Conservation (phyloP, 2,797 vertebrate species). For the Morus bassanus region DNA sequence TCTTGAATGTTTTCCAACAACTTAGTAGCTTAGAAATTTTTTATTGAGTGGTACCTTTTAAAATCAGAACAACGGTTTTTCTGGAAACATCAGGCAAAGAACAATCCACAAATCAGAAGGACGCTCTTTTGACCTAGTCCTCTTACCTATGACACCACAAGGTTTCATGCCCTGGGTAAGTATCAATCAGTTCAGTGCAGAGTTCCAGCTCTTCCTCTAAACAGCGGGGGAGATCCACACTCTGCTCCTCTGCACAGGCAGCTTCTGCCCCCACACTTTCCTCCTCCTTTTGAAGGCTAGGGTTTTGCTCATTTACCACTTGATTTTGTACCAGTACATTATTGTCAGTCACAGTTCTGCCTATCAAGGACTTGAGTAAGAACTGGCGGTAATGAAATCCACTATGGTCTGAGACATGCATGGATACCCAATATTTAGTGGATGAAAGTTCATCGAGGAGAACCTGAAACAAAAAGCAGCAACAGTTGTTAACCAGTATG, state of each 20-base stretch:
- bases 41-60: not conserved
- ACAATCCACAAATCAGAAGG: not conserved
- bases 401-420: slow-evolving; percentile 97
- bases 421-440: slow-evolving; percentile 90
- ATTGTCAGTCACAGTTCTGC: slow-evolving; percentile 56
- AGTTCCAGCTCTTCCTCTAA: slow-evolving; percentile 90
- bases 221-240: slow-evolving; percentile 63
- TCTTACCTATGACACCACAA: slow-evolving; percentile 98
- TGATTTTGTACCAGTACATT: slow-evolving; percentile 33
- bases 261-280: slow-evolving; percentile 47
- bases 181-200: slow-evolving; percentile 90
- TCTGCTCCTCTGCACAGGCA: slow-evolving; percentile 55
- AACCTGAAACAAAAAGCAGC: slow-evolving; percentile 75
- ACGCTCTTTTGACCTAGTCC: not conserved
- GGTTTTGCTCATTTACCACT: slow-evolving; percentile 44
- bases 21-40: not conserved
- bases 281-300: slow-evolving; percentile 75
- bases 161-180: slow-evolving; percentile 93
- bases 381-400: slow-evolving; percentile 99
- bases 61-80: not conserved
- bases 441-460: slow-evolving; percentile 91
- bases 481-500: not conserved
- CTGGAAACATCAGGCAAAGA: not conserved
- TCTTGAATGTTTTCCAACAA: not conserved
- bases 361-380: slow-evolving; percentile 86